Percentiles rank a stretch among this genome's conserved stretches.
These are phyloP conservation scores for Branchinecta lynchi DNA, from an alignment of 1,140 invertebrate species.

Conservation along the genomic window DNA sequence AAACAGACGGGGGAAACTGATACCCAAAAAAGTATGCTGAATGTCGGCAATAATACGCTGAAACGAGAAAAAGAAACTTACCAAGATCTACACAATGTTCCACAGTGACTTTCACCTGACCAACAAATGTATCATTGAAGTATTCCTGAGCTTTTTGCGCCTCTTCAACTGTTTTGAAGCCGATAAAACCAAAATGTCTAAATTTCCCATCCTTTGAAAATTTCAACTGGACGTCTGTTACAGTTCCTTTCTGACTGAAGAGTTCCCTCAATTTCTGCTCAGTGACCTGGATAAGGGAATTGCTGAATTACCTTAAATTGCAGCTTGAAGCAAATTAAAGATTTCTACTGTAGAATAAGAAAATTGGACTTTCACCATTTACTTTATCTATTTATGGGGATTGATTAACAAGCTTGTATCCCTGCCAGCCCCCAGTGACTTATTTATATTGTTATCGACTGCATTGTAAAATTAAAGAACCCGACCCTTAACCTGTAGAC, in stretches of 20 bases:
- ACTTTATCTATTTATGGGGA: too few relatives aligned
- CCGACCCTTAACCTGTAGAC: too few relatives aligned
- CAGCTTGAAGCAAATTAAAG: too few relatives aligned
- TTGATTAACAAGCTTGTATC: too few relatives aligned
- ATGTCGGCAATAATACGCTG: too few relatives aligned
- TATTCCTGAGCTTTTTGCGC: constrained; percentile 54
- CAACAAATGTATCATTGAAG: constrained; percentile 69
- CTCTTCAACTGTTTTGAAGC: constrained; percentile 61
- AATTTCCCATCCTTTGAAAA: constrained; percentile 79
- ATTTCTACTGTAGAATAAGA: too few relatives aligned
- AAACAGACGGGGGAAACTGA: neutral
- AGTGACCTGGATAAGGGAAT: constrained; percentile 44
- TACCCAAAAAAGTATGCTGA: too few relatives aligned
- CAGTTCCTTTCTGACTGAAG: constrained; percentile 59
- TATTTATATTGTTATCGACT: too few relatives aligned
- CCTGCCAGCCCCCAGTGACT: too few relatives aligned
- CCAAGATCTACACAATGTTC: constrained; percentile 55
- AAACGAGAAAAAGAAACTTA: constrained; percentile 24
- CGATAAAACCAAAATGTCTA: constrained; percentile 79
- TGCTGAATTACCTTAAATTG: too few relatives aligned
- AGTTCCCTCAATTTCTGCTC: constrained; percentile 54
- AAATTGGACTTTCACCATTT: too few relatives aligned
- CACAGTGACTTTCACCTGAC: constrained; percentile 59
- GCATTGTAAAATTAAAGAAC: too few relatives aligned
- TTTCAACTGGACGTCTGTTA: constrained; percentile 84